Evolutionary conservation across 53 echinoderm and acorn worm species (phyloP).

Genomic region (Temnopleurus reevesii): DNA sequence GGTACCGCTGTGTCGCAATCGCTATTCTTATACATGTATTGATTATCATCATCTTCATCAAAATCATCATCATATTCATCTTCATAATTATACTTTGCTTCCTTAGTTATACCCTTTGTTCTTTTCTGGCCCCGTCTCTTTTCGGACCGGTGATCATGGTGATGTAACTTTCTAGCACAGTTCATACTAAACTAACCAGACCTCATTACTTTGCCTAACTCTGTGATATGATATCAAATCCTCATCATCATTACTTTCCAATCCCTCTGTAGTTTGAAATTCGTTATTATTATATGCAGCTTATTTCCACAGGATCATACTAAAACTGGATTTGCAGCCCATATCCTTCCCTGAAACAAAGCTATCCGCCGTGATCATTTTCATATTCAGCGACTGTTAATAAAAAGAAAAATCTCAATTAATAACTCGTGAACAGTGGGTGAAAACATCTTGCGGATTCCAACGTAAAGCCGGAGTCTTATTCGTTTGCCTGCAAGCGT

Average conservation of each 20-base stretch:
- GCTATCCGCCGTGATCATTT: not conserved
- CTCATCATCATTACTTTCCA: not conserved
- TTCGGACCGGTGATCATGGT: no score
- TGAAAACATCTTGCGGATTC: not conserved
- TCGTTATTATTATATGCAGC: not conserved
- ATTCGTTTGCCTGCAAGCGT: not conserved
- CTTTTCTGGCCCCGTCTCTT: no score
- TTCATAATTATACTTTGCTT: no score
- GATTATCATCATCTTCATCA: no score
- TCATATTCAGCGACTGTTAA: not conserved
- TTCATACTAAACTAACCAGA: not conserved
- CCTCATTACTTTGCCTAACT: not conserved
- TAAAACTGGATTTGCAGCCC: not conserved
- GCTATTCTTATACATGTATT: no score
- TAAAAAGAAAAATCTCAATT: constrained; percentile 22
- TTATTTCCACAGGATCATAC: constrained; percentile 3
- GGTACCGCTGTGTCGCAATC: no score
- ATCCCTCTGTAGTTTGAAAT: not conserved
- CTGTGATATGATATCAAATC: not conserved
- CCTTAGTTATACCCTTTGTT: no score
- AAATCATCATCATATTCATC: no score
- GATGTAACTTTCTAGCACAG: no score
- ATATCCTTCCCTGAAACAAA: not conserved
- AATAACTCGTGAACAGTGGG: not conserved
- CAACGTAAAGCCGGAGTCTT: not conserved